Evolutionary conservation across 37 sponge, comb jelly and placozoan species (phyloP).

Genomic region (Oscarella lobularis): DNA sequence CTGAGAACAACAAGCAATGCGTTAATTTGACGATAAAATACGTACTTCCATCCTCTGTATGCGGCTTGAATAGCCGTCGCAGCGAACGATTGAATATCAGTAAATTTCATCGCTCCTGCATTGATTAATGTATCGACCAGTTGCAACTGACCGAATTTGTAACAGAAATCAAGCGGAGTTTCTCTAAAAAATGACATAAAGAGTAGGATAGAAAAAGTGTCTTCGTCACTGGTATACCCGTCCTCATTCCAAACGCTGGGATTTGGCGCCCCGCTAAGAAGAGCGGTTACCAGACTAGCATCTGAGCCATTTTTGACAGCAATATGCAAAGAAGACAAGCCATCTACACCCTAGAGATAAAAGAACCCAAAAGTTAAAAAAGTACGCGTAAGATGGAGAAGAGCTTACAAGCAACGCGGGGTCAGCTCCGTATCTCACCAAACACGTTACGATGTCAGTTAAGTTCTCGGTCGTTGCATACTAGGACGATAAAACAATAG

Average conservation of each 20-base stretch:
- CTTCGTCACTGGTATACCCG: too few species aligned
- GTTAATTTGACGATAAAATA: background rate
- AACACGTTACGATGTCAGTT: background rate
- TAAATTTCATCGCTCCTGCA: background rate
- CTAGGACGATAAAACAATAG: too few species aligned
- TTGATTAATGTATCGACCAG: background rate
- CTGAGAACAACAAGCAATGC: too few species aligned
- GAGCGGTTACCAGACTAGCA: background rate
- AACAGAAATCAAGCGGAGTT: background rate
- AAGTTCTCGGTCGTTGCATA: background rate
- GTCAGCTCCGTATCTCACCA: background rate
- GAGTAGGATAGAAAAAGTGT: too few species aligned
- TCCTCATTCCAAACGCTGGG: background rate
- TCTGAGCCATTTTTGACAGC: background rate
- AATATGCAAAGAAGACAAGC: background rate
- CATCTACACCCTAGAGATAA: background rate
- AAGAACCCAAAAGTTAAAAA: too few species aligned
- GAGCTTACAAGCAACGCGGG: background rate
- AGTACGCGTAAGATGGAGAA: too few species aligned
- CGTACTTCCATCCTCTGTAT: background rate
- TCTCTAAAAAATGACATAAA: background rate
- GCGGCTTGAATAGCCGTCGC: background rate
- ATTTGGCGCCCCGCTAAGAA: background rate
- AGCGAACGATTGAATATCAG: background rate
- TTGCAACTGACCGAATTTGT: background rate